Evolutionary conservation across 2,888 invertebrate genomes (phyloP).

Genomic region (Acronicta alni): DNA sequence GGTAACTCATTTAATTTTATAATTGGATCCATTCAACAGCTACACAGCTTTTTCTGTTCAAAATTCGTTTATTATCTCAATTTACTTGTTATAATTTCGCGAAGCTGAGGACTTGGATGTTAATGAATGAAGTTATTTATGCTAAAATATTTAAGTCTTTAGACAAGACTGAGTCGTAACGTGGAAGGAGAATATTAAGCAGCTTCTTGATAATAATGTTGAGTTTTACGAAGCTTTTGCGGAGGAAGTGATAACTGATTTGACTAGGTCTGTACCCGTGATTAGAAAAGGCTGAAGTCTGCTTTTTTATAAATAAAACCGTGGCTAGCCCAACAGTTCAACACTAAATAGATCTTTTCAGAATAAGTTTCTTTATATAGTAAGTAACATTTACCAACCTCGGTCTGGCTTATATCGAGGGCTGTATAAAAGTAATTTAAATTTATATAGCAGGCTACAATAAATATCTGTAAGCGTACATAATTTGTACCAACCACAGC

Average conservation of each 20-base stretch:
- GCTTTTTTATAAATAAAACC: too few species aligned
- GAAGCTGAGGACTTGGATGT: constrained; percentile 46
- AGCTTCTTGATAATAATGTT: constrained; percentile 31
- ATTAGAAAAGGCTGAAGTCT: too few species aligned
- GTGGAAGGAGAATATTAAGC: constrained; percentile 47
- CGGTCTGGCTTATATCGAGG: not conserved
- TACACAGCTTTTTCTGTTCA: constrained; percentile 29
- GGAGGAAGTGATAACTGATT: constrained; percentile 1
- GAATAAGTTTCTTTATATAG: too few species aligned
- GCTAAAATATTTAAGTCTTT: constrained; percentile 56
- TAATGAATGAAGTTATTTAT: constrained; percentile 59
- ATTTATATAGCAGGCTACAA: constrained; percentile 4
- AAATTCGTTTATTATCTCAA: constrained; percentile 49
- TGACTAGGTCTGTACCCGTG: too few species aligned
- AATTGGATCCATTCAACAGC: constrained; percentile 27
- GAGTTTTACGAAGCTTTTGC: constrained; percentile 1
- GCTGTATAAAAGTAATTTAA: constrained; percentile 17
- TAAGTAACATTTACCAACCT: too few species aligned
- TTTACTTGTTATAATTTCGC: constrained; percentile 53
- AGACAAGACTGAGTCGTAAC: constrained; percentile 34
- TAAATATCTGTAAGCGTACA: constrained; percentile 8
- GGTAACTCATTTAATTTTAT: constrained; percentile 19
- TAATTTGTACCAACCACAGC: constrained; percentile 10
- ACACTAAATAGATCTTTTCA: too few species aligned
- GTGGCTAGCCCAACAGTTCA: too few species aligned